Conservation (phyloP, 2,113 vertebrate species). For the Trinectes maculatus region DNA sequence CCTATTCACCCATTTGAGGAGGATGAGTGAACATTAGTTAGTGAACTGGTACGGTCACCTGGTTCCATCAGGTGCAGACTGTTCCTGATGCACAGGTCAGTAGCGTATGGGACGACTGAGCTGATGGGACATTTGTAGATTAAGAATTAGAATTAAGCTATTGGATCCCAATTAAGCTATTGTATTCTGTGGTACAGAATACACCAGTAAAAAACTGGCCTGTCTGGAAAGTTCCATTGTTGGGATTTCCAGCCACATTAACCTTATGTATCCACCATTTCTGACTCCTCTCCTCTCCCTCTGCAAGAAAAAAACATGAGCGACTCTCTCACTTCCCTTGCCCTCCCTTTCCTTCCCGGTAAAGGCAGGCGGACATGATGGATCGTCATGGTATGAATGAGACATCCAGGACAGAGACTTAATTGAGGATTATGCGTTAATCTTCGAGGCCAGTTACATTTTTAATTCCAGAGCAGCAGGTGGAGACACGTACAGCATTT, state of each 20-base stretch:
- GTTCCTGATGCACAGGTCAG: too few relatives aligned
- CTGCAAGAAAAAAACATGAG: conserved; percentile 9
- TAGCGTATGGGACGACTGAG: too few relatives aligned
- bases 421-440: background rate
- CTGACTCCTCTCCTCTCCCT: conserved; percentile 8
- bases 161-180: too few relatives aligned
- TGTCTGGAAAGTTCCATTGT: background rate
- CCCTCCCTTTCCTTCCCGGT: background rate
- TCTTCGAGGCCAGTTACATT: conserved; percentile 18
- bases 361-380: conserved; percentile 1
- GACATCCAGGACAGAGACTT: background rate
- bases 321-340: conserved; percentile 17
- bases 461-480: background rate
- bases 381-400: background rate
- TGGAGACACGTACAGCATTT: background rate
- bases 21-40: too few relatives aligned
- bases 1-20: too few relatives aligned
- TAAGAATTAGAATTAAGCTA: too few relatives aligned
- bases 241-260: conserved; percentile 42
- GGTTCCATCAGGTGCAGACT: too few relatives aligned
- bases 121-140: too few relatives aligned
- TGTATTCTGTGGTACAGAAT: background rate
- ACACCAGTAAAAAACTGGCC: background rate
- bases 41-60: too few relatives aligned
- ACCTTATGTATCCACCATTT: conserved; percentile 29